Evolutionary conservation across 2,797 vertebrate species (phyloP), one percentile per base, ranked within the genome.

Genomic region (Mormyrus proboscirostris): DNA sequence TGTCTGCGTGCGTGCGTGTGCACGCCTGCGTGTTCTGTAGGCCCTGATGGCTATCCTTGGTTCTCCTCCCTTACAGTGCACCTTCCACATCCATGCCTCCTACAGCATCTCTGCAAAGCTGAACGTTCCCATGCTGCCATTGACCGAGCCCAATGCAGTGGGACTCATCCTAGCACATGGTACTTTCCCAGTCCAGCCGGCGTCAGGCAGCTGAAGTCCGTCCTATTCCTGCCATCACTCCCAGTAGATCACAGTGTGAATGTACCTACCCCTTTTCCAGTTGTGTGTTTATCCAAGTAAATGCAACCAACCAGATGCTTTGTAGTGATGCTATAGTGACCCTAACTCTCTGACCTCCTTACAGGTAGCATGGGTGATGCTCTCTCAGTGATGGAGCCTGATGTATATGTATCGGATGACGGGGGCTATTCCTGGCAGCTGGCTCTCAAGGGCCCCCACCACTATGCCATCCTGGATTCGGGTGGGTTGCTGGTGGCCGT

Each of bases 351-450:
- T 90, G 53, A 82, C 51, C 50, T 6, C 10, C 33, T 92, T 91
- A 85, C 93, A 99, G 98, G 98, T 65, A 99, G 97, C 1, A 97
- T 98, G 3, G 98, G 98, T 4, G 97, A 98, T 29, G 95, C 97
- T 82, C 96, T 98, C 91, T 98, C 98, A 0, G 93, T 97, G 92
- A 94, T 97, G 95, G 95, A 91, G 85, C 97, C 98, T 0, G 97
- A 98, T 5, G 97, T 99, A 86, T 99, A 97, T 69, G 97, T 99
- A 91, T 99, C 98, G 12, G 98, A 99, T 88, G 98, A 99, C 2
- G 98, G 98, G 0, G 98, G 98, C 3, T 99, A 99, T 93, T 96
- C 96, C 2, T 99, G 98, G 98, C 90, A 95, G 0, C 94, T 94
- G 92, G 97, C 97, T 90, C 95, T 99, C 33, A 89, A 95, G 86